Evolutionary conservation across 2,113 vertebrate species (phyloP).

Genomic region (Hippocampus barbouri): DNA sequence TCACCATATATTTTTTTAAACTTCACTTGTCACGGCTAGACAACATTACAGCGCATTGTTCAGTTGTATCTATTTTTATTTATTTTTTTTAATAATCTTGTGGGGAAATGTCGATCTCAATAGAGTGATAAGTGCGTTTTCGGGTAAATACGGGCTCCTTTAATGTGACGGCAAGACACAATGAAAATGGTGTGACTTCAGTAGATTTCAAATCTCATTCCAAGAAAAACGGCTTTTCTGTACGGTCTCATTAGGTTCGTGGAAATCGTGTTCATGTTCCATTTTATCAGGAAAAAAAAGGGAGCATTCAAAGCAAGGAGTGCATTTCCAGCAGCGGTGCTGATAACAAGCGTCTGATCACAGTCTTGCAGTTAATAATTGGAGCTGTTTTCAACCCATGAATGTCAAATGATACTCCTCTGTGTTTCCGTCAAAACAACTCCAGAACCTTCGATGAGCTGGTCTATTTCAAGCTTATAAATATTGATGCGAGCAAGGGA

Average conservation of each 20-base stretch:
- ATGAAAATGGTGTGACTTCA: conserved; percentile 23
- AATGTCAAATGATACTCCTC: conserved; percentile 46
- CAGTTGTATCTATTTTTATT: neutral
- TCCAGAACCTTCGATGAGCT: conserved; percentile 48
- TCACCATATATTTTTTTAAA: neutral
- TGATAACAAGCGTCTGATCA: conserved; percentile 46
- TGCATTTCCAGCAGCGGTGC: conserved; percentile 36
- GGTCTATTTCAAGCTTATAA: conserved; percentile 36
- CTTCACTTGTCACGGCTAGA: neutral
- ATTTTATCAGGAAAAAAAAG: conserved; percentile 28
- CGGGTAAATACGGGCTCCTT: neutral
- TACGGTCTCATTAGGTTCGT: conserved; percentile 57
- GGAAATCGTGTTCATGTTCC: conserved; percentile 49
- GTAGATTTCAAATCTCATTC: conserved; percentile 42
- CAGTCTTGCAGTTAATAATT: conserved; percentile 36
- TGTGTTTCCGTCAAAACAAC: conserved; percentile 29
- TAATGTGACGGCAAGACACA: conserved; percentile 12
- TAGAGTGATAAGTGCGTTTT: neutral
- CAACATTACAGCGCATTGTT: conserved; percentile 3
- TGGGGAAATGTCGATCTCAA: conserved; percentile 2
- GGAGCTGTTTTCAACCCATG: conserved; percentile 36
- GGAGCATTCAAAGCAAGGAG: conserved; percentile 40
- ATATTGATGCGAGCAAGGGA: conserved; percentile 39
- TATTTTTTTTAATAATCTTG: neutral
- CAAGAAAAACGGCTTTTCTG: conserved; percentile 20